Conservation (phyloP, 2,113 vertebrate genomes). For the Castor canadensis region DNA sequence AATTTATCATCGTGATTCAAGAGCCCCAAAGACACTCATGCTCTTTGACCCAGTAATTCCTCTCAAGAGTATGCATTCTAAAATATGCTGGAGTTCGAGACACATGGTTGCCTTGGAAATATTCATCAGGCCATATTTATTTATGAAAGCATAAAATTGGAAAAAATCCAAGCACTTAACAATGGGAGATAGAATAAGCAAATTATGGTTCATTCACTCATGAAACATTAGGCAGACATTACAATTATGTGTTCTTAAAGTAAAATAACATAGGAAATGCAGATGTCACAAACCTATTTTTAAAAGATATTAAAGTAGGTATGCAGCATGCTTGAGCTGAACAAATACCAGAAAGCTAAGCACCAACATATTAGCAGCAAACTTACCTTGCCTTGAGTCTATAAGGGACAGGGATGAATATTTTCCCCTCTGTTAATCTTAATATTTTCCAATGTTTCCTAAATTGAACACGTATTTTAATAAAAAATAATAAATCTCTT, state of each 20-base stretch:
- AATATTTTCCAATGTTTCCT: not conserved
- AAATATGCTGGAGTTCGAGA: not conserved
- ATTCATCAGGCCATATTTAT: not conserved
- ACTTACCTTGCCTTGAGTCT: not conserved
- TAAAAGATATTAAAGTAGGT: not conserved
- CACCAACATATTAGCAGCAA: not conserved
- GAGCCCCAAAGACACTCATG: not conserved
- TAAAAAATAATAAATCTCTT: slow-evolving; percentile 13
- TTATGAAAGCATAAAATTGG: not conserved
- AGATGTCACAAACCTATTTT: not conserved
- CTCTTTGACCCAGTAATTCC: not conserved
- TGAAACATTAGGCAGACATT: not conserved
- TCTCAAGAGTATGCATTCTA: not conserved
- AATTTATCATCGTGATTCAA: not conserved
- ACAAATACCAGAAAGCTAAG: not conserved
- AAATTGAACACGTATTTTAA: slow-evolving; percentile 6
- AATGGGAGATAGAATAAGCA: not conserved
- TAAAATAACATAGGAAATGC: slow-evolving; percentile 10
- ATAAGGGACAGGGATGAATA: not conserved
- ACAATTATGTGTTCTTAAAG: not conserved
- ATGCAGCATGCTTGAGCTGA: not conserved
- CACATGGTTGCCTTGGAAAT: not conserved
- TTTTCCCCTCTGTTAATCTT: not conserved
- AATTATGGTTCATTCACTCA: not conserved
- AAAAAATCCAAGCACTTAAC: slow-evolving; percentile 19